These are phyloP conservation scores for Drosophila sucinea DNA, from an alignment of 1,140 invertebrate species.

Conservation along the genomic window DNA sequence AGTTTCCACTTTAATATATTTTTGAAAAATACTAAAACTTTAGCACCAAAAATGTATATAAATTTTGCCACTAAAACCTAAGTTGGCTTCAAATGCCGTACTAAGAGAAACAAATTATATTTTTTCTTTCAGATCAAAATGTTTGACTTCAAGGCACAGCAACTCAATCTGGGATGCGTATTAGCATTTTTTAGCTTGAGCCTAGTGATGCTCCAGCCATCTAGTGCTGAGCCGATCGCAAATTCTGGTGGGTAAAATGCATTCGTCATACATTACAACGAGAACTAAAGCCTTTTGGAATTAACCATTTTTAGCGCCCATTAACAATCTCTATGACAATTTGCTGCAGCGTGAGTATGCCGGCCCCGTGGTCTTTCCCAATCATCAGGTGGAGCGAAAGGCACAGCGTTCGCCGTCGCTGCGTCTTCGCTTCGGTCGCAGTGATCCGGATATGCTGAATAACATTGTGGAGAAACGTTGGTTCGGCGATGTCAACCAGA, in stretches of 20 bases:
- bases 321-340: slow-evolving; percentile 75
- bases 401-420: slow-evolving; percentile 88
- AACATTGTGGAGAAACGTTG: slow-evolving; percentile 74
- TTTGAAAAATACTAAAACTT: too few species aligned
- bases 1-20: too few species aligned
- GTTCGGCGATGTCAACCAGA: slow-evolving; percentile 83
- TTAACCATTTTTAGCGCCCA: slow-evolving; percentile 35
- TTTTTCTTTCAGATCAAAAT: not conserved
- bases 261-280: not conserved
- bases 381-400: slow-evolving; percentile 88
- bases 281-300: not conserved
- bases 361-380: slow-evolving; percentile 76
- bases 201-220: not conserved
- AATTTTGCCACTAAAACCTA: too few species aligned
- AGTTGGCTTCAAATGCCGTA: too few species aligned
- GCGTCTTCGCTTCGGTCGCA: slow-evolving; percentile 88
- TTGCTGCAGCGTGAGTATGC: slow-evolving; percentile 80
- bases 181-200: not conserved
- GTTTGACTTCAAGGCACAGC: slow-evolving; percentile 1
- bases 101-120: too few species aligned
- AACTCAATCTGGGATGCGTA: not conserved
- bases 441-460: slow-evolving; percentile 85
- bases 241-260: not conserved
- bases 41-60: too few species aligned
- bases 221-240: slow-evolving; percentile 3